Conservation (phyloP, 2,113 vertebrate species). For the Hemiscyllium ocellatum region DNA sequence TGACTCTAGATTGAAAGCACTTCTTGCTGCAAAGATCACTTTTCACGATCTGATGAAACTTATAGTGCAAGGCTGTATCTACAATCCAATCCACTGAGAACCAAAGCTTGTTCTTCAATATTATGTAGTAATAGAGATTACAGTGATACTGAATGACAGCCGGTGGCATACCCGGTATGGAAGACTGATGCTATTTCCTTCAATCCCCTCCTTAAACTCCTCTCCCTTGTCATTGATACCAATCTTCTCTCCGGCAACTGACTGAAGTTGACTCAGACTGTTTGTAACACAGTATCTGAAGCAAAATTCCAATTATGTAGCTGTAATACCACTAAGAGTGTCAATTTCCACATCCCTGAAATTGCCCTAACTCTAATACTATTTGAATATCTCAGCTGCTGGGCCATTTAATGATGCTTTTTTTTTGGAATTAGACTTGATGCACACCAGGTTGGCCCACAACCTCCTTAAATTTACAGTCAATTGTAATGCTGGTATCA, state of each 20-base stretch:
- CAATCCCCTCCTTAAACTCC: not conserved
- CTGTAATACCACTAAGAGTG: not conserved
- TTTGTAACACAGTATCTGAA: not conserved
- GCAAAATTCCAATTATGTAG: not conserved
- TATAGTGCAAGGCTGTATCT: not conserved
- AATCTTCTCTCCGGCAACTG: not conserved
- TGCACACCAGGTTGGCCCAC: not conserved
- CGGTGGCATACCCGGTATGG: not conserved
- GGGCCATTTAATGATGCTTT: not conserved
- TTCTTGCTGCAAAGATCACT: not conserved
- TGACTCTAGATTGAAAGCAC: not conserved
- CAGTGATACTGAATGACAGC: not conserved
- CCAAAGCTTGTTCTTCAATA: not conserved
- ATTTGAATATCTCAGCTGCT: not conserved
- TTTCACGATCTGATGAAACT: not conserved
- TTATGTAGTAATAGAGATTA: not conserved
- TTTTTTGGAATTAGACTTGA: not conserved
- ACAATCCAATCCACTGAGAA: not conserved
- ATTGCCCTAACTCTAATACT: not conserved
- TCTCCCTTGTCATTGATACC: not conserved
- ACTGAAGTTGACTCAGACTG: not conserved
- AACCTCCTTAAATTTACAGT: not conserved
- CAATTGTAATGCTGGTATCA: not conserved
- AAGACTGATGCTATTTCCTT: not conserved
- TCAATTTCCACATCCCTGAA: too few relatives aligned